Evolutionary conservation across 23 tunicate genomes (phyloP).

Genomic region (Botrylloides violaceus): DNA sequence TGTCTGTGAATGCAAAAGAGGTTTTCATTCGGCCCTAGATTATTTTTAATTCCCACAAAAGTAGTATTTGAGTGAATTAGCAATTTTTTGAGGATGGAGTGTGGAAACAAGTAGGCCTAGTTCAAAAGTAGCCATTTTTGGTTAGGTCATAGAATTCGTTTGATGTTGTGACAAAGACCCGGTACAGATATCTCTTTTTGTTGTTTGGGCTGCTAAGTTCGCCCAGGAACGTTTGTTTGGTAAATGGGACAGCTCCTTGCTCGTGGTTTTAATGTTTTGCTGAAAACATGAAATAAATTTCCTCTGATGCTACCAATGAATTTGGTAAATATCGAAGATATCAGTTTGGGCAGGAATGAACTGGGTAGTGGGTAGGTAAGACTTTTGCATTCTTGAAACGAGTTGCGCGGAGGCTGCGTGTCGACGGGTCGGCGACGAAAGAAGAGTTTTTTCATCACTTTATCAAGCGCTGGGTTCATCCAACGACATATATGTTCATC

Average conservation of each 20-base stretch:
- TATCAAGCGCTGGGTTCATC: too few relatives aligned
- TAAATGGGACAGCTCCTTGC: not conserved
- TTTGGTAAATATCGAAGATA: too few relatives aligned
- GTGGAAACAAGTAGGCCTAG: not conserved
- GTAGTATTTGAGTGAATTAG: not conserved
- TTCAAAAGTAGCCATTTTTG: not conserved
- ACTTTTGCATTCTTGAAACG: too few relatives aligned
- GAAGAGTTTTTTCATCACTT: too few relatives aligned
- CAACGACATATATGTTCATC: too few relatives aligned
- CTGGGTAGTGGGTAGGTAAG: too few relatives aligned
- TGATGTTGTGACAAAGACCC: not conserved
- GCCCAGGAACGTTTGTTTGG: not conserved
- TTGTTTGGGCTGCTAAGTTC: not conserved
- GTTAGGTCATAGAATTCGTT: not conserved
- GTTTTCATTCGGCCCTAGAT: too few relatives aligned
- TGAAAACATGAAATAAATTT: not conserved
- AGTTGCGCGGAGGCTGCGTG: too few relatives aligned
- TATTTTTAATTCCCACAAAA: too few relatives aligned
- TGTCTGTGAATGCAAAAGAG: too few relatives aligned
- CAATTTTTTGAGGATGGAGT: not conserved
- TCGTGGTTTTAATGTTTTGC: not conserved
- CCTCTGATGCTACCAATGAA: not conserved
- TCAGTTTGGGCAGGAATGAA: too few relatives aligned
- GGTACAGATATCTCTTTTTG: not conserved
- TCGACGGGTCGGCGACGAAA: too few relatives aligned